phyloP scores from a whole-genome alignment of 2,113 vertebrate species.

The Gyps fulvus region DNA sequence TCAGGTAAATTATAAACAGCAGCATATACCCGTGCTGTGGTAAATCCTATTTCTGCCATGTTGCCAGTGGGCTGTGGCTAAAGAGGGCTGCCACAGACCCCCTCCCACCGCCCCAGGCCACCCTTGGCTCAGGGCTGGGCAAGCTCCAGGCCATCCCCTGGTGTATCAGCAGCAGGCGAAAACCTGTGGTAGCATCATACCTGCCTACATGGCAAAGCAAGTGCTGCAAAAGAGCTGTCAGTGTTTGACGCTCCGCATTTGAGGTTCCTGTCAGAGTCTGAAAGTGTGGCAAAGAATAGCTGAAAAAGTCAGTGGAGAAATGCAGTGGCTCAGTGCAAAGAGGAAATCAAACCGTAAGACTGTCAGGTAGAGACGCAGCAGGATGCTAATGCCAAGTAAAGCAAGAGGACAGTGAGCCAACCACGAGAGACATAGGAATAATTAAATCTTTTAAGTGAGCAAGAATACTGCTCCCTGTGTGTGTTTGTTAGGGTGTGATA shows the following conservation, averaged over 20 bases:
- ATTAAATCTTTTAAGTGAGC: background rate
- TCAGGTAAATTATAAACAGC: background rate
- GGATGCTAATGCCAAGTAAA: background rate
- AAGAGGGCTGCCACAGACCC: background rate
- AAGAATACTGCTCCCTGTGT: background rate
- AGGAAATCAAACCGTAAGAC: background rate
- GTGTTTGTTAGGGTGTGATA: background rate
- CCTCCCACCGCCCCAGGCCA: background rate
- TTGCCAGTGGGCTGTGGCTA: background rate
- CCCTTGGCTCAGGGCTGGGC: background rate
- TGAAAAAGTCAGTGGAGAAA: background rate
- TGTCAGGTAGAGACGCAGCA: background rate
- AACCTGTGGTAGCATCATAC: background rate
- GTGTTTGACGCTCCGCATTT: background rate
- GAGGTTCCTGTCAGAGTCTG: background rate
- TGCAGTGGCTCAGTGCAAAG: background rate
- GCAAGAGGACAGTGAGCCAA: background rate
- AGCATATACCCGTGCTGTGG: background rate
- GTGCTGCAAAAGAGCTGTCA: background rate
- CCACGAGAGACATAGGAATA: background rate
- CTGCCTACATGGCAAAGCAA: background rate
- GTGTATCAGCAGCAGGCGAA: background rate
- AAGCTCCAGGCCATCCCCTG: background rate
- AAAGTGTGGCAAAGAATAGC: background rate
- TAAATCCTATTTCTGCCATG: background rate